Conservation (phyloP, 1,140 invertebrate genomes). For the Luehdorfia chinensis region DNA sequence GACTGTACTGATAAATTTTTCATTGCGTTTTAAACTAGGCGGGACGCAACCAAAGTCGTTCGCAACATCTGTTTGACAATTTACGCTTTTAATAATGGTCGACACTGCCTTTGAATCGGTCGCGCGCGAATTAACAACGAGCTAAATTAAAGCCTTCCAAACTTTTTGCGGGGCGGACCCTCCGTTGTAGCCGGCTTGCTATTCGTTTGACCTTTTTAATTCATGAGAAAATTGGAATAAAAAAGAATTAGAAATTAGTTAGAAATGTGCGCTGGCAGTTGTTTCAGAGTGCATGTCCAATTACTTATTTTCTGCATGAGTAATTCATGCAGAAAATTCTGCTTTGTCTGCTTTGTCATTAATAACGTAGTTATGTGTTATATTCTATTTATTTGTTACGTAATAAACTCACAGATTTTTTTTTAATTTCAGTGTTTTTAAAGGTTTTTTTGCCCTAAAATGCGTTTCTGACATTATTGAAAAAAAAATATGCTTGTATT, state of each 20-base stretch:
- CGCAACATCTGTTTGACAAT: slow-evolving; percentile 70
- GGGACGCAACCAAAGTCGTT: slow-evolving; percentile 57
- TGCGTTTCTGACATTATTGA: too few relatives aligned
- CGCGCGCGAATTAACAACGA: slow-evolving; percentile 65
- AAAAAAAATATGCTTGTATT: too few relatives aligned
- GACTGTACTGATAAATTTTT: slow-evolving; percentile 34
- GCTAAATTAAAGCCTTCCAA: slow-evolving; percentile 70
- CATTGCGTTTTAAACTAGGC: slow-evolving; percentile 58
- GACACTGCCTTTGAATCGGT: slow-evolving; percentile 63
- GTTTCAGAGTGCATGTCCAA: slow-evolving; percentile 10
- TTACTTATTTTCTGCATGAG: slow-evolving; percentile 18
- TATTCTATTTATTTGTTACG: too few relatives aligned
- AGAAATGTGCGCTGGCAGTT: not conserved
- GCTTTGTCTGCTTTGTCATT: too few relatives aligned
- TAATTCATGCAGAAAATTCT: too few relatives aligned
- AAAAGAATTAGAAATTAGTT: slow-evolving; percentile 17
- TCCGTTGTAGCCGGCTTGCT: slow-evolving; percentile 37
- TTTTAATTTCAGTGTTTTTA: too few relatives aligned
- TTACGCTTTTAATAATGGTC: slow-evolving; percentile 73
- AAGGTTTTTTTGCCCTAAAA: too few relatives aligned
- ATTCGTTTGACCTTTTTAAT: slow-evolving; percentile 38
- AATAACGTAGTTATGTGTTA: too few relatives aligned
- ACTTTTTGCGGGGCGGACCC: slow-evolving; percentile 52
- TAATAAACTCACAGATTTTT: too few relatives aligned
- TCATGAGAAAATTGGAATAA: slow-evolving; percentile 35